Evolutionary conservation across 2,797 vertebrate species (phyloP).

Genomic region (Benthosema pterotum): DNA sequence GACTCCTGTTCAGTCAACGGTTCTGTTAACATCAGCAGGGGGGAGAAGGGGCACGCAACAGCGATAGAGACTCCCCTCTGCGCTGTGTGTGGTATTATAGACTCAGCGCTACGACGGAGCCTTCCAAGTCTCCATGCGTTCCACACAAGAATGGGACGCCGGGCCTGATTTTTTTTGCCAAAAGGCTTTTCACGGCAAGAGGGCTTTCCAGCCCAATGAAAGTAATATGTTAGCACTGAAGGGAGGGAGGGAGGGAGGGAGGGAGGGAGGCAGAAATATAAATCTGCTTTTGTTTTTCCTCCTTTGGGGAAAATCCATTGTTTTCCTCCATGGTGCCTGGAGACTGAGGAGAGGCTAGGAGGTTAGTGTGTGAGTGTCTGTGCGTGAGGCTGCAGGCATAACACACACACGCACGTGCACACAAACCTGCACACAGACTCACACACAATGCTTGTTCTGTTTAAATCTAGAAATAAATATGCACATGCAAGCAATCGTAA

Average conservation of each 20-base stretch:
- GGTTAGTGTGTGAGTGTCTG: no score
- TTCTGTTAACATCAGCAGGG: slow-evolving; percentile 54
- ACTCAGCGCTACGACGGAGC: slow-evolving; percentile 39
- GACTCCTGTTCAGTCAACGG: slow-evolving; percentile 57
- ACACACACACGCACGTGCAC: not conserved
- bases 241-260: slow-evolving; percentile 6
- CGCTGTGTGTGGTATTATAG: slow-evolving; percentile 62
- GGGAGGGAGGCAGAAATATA: slow-evolving; percentile 39
- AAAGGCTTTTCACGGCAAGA: slow-evolving; percentile 42
- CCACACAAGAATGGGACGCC: slow-evolving; percentile 21
- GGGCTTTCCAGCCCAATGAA: slow-evolving; percentile 61
- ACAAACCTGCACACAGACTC: not conserved
- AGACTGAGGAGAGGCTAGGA: slow-evolving; percentile 22
- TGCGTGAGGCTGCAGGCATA: no score
- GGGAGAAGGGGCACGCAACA: slow-evolving; percentile 8
- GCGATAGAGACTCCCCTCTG: slow-evolving; percentile 35
- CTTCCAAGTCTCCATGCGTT: slow-evolving; percentile 49
- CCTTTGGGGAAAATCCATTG: slow-evolving; percentile 65
- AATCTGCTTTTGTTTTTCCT: slow-evolving; percentile 62
- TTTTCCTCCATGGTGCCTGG: slow-evolving; percentile 60
- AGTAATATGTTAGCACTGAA: slow-evolving; percentile 55
- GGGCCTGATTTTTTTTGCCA: slow-evolving; percentile 40
- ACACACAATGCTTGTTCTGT: not conserved
- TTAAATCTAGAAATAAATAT: no score
- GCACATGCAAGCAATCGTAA: not conserved